These are phyloP conservation scores for Aeoliscus strigatus DNA, from an alignment of 2,797 vertebrate genomes.

Conservation along the genomic window DNA sequence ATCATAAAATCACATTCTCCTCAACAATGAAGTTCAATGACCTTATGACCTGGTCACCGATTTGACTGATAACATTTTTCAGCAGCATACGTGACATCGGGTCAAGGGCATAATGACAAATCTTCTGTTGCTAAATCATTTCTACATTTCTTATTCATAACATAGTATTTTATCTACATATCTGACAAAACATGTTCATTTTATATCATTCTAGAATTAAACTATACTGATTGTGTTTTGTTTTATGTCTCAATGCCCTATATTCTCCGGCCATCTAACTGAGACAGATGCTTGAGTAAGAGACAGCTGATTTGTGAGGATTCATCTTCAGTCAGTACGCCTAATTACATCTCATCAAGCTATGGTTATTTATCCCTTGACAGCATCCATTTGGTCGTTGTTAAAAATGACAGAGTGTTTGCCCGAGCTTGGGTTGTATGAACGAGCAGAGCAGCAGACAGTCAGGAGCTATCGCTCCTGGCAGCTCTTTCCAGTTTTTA, in stretches of 20 bases:
- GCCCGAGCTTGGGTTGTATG: constrained; percentile 3
- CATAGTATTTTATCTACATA: not conserved
- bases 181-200: not conserved
- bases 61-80: constrained; percentile 12
- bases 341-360: constrained; percentile 64
- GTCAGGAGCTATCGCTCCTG: too few relatives aligned
- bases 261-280: constrained; percentile 16
- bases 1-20: constrained; percentile 2
- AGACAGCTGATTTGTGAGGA: constrained; percentile 35
- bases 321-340: constrained; percentile 46
- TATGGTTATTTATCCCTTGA: constrained; percentile 42
- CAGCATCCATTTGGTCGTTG: constrained; percentile 23
- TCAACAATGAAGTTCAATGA: constrained; percentile 2
- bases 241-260: constrained; percentile 10
- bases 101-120: constrained; percentile 7
- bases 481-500: too few relatives aligned
- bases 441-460: constrained; percentile 4
- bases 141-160: not conserved
- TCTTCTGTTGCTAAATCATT: too few relatives aligned
- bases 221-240: not conserved
- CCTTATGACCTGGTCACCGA: not conserved
- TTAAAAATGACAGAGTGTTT: constrained; percentile 27
- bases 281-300: constrained; percentile 8
- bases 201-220: constrained; percentile 3
- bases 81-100: constrained; percentile 4